Percentiles rank a stretch among this genome's conserved stretches.
These are phyloP conservation scores for Drosophila kikkawai DNA, from an alignment of 1,140 invertebrate genomes.

Conservation along the genomic window DNA sequence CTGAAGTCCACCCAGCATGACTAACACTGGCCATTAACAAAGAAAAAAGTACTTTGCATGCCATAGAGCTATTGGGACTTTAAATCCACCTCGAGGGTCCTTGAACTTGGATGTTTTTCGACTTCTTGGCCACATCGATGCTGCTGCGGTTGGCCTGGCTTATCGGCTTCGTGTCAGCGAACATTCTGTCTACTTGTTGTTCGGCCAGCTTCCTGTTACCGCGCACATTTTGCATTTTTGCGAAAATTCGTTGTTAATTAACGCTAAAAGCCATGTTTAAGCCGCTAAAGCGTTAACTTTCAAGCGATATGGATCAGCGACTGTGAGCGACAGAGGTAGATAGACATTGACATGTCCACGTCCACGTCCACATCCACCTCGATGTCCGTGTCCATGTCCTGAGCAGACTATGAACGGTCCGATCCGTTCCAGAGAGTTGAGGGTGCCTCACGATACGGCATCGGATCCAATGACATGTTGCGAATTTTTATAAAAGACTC, in stretches of 20 bases:
- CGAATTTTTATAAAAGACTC: slow-evolving; percentile 83
- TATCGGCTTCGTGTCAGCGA: slow-evolving; percentile 65
- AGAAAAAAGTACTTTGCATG: slow-evolving; percentile 6
- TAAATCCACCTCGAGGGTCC: slow-evolving; percentile 38
- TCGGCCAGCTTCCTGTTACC: slow-evolving; percentile 44
- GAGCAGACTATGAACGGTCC: slow-evolving; percentile 47
- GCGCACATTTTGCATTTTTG: slow-evolving; percentile 69
- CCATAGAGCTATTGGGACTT: slow-evolving; percentile 11
- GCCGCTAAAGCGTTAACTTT: slow-evolving; percentile 82
- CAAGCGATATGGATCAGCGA: slow-evolving; percentile 72
- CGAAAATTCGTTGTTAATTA: slow-evolving; percentile 82
- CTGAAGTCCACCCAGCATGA: neutral
- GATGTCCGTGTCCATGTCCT: slow-evolving; percentile 60
- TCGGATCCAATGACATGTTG: slow-evolving; percentile 77
- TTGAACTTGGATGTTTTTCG: slow-evolving; percentile 43
- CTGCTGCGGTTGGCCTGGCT: slow-evolving; percentile 36
- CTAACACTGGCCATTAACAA: slow-evolving; percentile 16
- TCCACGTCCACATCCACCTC: slow-evolving; percentile 56
- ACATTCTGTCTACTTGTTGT: slow-evolving; percentile 76
- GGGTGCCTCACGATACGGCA: slow-evolving; percentile 62
- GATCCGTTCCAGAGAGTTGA: slow-evolving; percentile 41
- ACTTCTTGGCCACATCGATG: slow-evolving; percentile 50
- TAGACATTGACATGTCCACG: slow-evolving; percentile 78
- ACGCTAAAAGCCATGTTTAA: slow-evolving; percentile 83
- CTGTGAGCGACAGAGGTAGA: slow-evolving; percentile 27